A percentile compares a stretch with the other conserved stretches of the same genome.
Evolutionary conservation across 2,113 vertebrate species (phyloP).

Genomic region (Natator depressus): DNA sequence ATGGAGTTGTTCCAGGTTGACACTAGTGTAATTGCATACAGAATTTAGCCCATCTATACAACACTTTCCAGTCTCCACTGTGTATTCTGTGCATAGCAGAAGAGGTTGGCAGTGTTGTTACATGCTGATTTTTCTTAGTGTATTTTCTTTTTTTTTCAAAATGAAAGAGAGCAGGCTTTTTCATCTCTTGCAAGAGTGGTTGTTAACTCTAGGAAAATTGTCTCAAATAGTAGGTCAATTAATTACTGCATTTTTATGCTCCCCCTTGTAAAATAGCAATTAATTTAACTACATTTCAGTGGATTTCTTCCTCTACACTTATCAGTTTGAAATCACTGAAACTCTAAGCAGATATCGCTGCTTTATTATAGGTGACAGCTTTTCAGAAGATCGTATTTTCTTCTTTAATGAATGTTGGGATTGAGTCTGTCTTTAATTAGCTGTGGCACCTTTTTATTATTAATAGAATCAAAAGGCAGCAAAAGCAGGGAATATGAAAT

Average conservation of each 20-base stretch:
- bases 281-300: conserved; percentile 73
- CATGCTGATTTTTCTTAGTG: conserved; percentile 4
- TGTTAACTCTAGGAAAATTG: conserved; percentile 67
- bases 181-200: conserved; percentile 43
- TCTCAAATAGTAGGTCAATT: conserved; percentile 76
- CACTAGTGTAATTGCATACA: not conserved
- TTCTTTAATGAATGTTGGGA: conserved; percentile 63
- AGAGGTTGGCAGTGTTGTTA: not conserved
- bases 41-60: not conserved
- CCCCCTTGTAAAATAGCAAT: conserved; percentile 73
- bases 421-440: conserved; percentile 78
- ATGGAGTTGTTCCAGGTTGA: not conserved
- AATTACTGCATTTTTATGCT: conserved; percentile 75
- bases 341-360: conserved; percentile 57
- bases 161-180: conserved; percentile 32
- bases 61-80: not conserved
- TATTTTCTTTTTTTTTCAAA: conserved; percentile 36
- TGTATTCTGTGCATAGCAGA: not conserved
- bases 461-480: conserved; percentile 60
- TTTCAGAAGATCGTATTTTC: conserved; percentile 63
- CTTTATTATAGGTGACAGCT: conserved; percentile 72
- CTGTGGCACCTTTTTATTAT: conserved; percentile 66
- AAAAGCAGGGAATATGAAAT: conserved; percentile 49
- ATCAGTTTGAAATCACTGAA: conserved; percentile 72
- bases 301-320: conserved; percentile 56